Evolutionary conservation across 2,113 vertebrate species (phyloP), one percentile per base, ranked within the genome.

Genomic region (Sebastes fasciatus): DNA sequence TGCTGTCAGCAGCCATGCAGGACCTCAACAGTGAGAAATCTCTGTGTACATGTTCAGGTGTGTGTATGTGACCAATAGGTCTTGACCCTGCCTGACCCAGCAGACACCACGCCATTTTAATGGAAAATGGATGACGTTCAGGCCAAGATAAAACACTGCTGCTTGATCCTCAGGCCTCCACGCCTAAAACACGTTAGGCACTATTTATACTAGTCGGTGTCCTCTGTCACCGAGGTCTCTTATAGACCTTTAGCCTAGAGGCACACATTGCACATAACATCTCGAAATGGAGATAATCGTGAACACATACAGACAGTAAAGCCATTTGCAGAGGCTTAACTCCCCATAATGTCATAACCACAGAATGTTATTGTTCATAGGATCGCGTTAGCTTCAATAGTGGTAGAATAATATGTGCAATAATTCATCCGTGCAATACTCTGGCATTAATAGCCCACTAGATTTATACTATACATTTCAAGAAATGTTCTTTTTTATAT

Each of bases 111-210:
- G 19, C 55, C 9, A 45, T 75, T 75, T 49, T 48, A 70, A 74
- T 77, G 49, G 2, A 26, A 4, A 14, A 10, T 4, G 17, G 46
- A 70, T 62, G 79, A 65, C 58, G 40, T 79, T 64, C 46, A 74
- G 60, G 42, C 16, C 6, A 12, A 70, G 86, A 85, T 85, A 34
- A 79, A 49, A 43, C 68, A 51, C 4, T 40, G 26, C 14, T 43
- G 43, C 11, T 52, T 64, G 12, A 66, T 67, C 66, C 13, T 57
- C 21, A 1, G 0, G 4, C 11, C 17, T 40, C 5, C 4, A 76
- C 0, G 1, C 48, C 46, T 77, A 49, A 57, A 77, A 55, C 69
- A 75, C 26, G 51, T 4, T 8, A 17, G 14, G 7, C 26, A 66
- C 26, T 58, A 42, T n/a, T 54, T 45, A 57, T 46, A 23, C 9